Percentiles rank a stretch among this genome's conserved stretches.
phyloP scores from a whole-genome alignment of 2,888 invertebrate genomes.

The Noctuana brunneofusca region DNA sequence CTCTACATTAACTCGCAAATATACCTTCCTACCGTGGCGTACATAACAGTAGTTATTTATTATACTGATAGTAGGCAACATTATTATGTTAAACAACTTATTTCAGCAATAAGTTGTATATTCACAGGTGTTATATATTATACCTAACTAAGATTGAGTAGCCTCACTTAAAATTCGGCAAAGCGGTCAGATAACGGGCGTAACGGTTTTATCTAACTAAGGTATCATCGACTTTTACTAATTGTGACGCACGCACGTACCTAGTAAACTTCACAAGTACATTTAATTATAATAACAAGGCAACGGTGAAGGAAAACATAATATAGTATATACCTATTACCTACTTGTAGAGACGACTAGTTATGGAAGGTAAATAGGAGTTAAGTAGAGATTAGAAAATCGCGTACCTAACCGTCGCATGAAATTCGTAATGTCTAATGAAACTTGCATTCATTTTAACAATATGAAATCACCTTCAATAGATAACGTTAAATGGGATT shows the following conservation, averaged over 20 bases:
- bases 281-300: neutral
- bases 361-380: neutral
- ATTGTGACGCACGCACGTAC: slow-evolving; percentile 42
- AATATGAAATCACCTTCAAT: neutral
- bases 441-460: neutral
- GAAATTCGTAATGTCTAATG: neutral
- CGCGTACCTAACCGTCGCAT: neutral
- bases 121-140: no score
- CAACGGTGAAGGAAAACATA: neutral
- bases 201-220: slow-evolving; percentile 43
- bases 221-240: slow-evolving; percentile 38
- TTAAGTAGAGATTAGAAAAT: neutral
- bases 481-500: neutral
- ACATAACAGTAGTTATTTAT: no score
- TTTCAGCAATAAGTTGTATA: neutral
- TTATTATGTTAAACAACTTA: neutral
- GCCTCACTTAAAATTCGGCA: slow-evolving; percentile 38
- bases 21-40: no score
- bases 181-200: slow-evolving; percentile 47
- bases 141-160: neutral
- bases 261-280: slow-evolving; percentile 19
- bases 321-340: neutral
- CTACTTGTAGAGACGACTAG: neutral
- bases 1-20: no score
- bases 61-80: no score